Percentiles rank a stretch among this genome's conserved stretches.
These are phyloP conservation scores for Macroramphosus scolopax DNA, from an alignment of 2,797 vertebrate genomes.

Conservation along the genomic window DNA sequence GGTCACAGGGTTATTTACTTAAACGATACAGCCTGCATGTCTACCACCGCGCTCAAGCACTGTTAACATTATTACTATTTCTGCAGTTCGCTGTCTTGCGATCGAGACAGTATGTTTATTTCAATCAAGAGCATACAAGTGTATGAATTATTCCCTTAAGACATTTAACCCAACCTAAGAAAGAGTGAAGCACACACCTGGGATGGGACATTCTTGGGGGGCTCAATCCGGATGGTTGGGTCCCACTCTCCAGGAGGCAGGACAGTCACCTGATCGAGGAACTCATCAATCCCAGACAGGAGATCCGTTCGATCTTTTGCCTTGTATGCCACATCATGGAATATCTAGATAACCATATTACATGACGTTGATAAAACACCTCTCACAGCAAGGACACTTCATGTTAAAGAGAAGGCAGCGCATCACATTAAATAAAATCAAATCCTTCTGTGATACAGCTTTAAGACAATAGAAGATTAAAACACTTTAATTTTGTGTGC, in stretches of 20 bases:
- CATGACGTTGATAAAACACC: too few species aligned
- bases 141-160: too few species aligned
- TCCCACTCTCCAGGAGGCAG: conserved; percentile 97
- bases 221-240: conserved; percentile 94
- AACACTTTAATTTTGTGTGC: background rate
- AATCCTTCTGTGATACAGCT: background rate
- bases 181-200: conserved; percentile 87
- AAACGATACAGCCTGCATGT: too few species aligned
- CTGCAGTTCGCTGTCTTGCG: too few species aligned
- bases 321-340: conserved; percentile 97
- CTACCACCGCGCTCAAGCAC: too few species aligned
- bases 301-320: conserved; percentile 94
- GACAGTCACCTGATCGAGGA: conserved; percentile 96
- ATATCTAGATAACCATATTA: conserved; percentile 84
- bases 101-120: too few species aligned
- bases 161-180: too few species aligned
- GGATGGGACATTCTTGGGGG: conserved; percentile 93
- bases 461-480: too few species aligned
- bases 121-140: too few species aligned
- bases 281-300: conserved; percentile 94
- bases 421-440: background rate
- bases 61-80: too few species aligned
- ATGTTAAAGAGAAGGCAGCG: background rate
- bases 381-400: background rate
- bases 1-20: conserved; percentile 14